These are phyloP conservation scores for Rhombomys opimus DNA, from an alignment of 2,113 vertebrate species.

Conservation along the genomic window DNA sequence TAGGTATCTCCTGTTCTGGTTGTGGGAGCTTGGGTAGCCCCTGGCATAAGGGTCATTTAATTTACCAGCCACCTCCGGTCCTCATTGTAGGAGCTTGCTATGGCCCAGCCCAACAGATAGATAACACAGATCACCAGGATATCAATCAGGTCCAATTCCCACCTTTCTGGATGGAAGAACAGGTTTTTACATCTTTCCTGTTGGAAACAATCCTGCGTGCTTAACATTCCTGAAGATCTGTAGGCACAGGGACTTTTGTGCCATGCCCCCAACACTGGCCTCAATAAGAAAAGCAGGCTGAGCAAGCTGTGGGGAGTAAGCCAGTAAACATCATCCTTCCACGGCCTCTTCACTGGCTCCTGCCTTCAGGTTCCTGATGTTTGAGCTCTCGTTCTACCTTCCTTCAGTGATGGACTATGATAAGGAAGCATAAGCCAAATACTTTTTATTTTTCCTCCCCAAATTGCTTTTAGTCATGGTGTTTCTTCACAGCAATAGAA, in stretches of 20 bases:
- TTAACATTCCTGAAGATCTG: background rate
- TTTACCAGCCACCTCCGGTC: background rate
- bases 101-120: background rate
- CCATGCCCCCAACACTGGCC: background rate
- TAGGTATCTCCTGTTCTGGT: background rate
- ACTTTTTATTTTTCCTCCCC: background rate
- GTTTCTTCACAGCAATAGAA: background rate
- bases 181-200: background rate
- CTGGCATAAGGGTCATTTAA: background rate
- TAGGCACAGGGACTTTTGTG: background rate
- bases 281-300: background rate
- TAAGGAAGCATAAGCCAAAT: background rate
- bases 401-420: background rate
- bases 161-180: background rate
- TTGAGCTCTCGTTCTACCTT: background rate
- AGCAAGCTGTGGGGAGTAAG: background rate
- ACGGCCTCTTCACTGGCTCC: background rate
- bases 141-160: background rate
- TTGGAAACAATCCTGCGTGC: background rate
- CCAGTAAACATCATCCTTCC: background rate
- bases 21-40: background rate
- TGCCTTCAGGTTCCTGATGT: background rate
- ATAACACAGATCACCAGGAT: background rate
- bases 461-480: background rate
- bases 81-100: background rate